Evolutionary conservation across 2,888 invertebrate species (phyloP).

Genomic region (Euplagia quadripunctaria): DNA sequence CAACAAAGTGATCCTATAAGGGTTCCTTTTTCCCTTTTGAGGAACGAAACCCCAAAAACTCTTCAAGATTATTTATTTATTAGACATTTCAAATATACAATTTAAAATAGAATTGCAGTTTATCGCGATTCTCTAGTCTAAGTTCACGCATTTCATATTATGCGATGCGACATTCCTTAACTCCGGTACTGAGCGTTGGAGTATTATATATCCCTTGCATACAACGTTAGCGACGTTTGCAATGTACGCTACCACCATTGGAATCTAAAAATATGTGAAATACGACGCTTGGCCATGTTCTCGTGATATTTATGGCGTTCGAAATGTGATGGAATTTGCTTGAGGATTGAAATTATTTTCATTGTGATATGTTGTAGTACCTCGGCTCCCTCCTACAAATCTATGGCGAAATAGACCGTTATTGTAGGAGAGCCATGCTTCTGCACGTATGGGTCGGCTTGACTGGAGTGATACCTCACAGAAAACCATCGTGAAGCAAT

Average conservation of each 20-base stretch:
- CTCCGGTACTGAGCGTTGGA: constrained; percentile 4
- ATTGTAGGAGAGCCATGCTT: too few species aligned
- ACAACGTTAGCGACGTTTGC: constrained; percentile 22
- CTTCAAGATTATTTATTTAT: too few species aligned
- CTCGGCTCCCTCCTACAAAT: not conserved
- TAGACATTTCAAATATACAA: too few species aligned
- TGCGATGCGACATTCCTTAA: constrained; percentile 22
- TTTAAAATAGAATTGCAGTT: not conserved
- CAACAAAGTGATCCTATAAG: too few species aligned
- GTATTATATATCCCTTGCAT: constrained; percentile 22
- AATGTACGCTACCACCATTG: constrained; percentile 26
- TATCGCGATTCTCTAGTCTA: not conserved
- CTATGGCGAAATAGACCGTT: too few species aligned
- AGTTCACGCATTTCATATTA: constrained; percentile 1
- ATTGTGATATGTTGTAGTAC: constrained; percentile 17
- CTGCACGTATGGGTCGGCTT: too few species aligned
- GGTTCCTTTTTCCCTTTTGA: too few species aligned
- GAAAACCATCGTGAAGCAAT: too few species aligned
- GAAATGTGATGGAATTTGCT: constrained; percentile 22
- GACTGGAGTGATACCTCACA: too few species aligned
- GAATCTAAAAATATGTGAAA: constrained; percentile 40
- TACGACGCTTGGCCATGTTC: constrained; percentile 23
- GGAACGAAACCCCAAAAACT: too few species aligned
- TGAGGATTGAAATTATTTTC: constrained; percentile 15
- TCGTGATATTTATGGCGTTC: constrained; percentile 37